A percentile compares a stretch with the other conserved stretches of the same genome.
These are phyloP conservation scores for Diprion similis DNA, from an alignment of 1,140 invertebrate genomes.

Conservation along the genomic window DNA sequence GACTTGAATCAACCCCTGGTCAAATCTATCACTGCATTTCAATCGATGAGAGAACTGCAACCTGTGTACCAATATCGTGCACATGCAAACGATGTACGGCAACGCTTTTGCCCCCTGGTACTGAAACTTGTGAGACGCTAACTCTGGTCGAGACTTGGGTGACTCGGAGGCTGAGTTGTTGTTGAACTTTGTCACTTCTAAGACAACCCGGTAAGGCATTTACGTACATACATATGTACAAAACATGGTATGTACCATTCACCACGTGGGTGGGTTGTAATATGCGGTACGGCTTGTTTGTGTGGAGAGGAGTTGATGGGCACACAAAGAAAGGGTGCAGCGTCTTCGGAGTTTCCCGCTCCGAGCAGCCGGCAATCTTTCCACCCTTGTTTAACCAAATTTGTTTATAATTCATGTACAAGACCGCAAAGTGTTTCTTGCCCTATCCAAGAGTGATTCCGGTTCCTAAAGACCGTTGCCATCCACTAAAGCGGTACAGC, in stretches of 20 bases:
- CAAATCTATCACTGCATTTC: too few species aligned
- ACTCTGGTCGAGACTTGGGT: background rate
- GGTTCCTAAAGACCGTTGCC: too few species aligned
- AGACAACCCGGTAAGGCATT: background rate
- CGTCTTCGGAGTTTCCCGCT: too few species aligned
- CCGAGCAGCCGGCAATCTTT: background rate
- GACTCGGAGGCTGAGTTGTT: background rate
- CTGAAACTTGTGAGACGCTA: background rate
- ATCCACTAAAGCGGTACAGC: too few species aligned
- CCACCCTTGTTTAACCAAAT: constrained; percentile 1
- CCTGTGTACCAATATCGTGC: background rate
- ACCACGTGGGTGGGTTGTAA: too few species aligned
- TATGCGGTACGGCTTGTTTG: constrained; percentile 22
- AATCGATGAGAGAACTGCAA: too few species aligned
- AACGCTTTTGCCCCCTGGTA: background rate
- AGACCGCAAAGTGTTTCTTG: constrained; percentile 1
- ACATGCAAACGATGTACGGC: background rate
- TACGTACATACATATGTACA: background rate
- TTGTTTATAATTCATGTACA: constrained; percentile 3
- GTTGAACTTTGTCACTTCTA: background rate
- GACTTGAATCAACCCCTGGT: too few species aligned
- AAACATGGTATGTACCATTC: too few species aligned
- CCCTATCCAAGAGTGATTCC: constrained; percentile 4
- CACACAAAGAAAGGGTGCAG: background rate
- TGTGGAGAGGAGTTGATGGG: constrained; percentile 18